Percentiles rank a stretch among this genome's conserved stretches.
Conservation (phyloP, 1,140 invertebrate species). For the Drosophila simulans region DNA sequence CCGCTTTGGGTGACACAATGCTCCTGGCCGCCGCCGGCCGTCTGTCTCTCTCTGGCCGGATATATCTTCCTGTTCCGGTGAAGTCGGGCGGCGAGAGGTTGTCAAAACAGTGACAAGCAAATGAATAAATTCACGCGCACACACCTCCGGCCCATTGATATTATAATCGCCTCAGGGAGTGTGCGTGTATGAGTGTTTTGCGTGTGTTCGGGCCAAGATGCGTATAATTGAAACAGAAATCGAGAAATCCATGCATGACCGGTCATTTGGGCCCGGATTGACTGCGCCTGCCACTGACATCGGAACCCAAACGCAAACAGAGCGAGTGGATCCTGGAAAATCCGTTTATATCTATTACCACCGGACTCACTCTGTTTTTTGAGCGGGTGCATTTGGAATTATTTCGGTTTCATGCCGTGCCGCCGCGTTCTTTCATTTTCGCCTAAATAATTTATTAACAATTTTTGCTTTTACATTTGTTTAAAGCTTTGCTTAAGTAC, state of each 20-base stretch:
- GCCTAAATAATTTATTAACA: slow-evolving; percentile 80
- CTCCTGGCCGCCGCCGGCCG: slow-evolving; percentile 19
- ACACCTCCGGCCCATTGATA: slow-evolving; percentile 75
- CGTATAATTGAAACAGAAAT: slow-evolving; percentile 80
- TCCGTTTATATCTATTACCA: slow-evolving; percentile 69
- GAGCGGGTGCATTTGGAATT: slow-evolving; percentile 20
- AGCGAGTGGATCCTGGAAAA: slow-evolving; percentile 29
- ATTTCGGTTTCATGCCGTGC: slow-evolving; percentile 11
- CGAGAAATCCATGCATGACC: slow-evolving; percentile 76
- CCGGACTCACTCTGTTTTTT: slow-evolving; percentile 23
- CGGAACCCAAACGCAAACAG: slow-evolving; percentile 41
- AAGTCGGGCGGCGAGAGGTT: slow-evolving; percentile 48
- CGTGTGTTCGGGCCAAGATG: slow-evolving; percentile 51
- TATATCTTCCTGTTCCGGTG: slow-evolving; percentile 28
- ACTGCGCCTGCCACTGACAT: slow-evolving; percentile 58
- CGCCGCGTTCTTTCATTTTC: slow-evolving; percentile 20
- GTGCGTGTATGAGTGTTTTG: slow-evolving; percentile 1
- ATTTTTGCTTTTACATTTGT: slow-evolving; percentile 78
- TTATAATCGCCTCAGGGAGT: slow-evolving; percentile 65
- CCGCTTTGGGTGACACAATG: slow-evolving; percentile 81
- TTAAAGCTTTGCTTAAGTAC: slow-evolving; percentile 82
- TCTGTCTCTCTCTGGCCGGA: slow-evolving; percentile 1
- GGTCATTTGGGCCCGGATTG: slow-evolving; percentile 56
- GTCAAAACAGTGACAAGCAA: slow-evolving; percentile 76
- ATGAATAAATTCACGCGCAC: slow-evolving; percentile 78